Percentiles rank a stretch among this genome's conserved stretches.
These are phyloP conservation scores for Macrostomum lignano DNA, from an alignment of 1,140 invertebrate genomes.

Conservation along the genomic window DNA sequence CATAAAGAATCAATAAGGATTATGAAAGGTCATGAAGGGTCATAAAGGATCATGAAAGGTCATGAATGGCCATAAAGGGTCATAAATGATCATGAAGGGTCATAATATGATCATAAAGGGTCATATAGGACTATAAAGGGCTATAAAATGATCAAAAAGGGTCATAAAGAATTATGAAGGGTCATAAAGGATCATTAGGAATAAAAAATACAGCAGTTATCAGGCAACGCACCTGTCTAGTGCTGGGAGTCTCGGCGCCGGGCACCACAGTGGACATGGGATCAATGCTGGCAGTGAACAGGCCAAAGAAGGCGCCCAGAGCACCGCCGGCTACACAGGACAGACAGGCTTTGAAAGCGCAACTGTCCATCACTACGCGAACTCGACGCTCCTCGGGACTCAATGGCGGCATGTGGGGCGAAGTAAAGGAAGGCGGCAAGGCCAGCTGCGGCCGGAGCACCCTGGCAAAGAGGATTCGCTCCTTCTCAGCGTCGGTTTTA, in stretches of 20 bases:
- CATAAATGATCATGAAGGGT: too few relatives aligned
- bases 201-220: too few relatives aligned
- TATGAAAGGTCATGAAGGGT: too few relatives aligned
- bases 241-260: slow-evolving; percentile 33
- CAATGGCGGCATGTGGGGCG: slow-evolving; percentile 9
- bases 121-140: too few relatives aligned
- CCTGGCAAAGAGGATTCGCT: background rate
- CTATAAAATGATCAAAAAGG: too few relatives aligned
- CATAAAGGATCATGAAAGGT: too few relatives aligned
- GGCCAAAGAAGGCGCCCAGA: slow-evolving; percentile 60
- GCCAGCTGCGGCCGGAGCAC: background rate
- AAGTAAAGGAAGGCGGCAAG: slow-evolving; percentile 3
- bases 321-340: slow-evolving; percentile 71
- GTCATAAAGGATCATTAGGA: too few relatives aligned
- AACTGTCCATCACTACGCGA: slow-evolving; percentile 57
- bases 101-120: too few relatives aligned
- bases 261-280: slow-evolving; percentile 43
- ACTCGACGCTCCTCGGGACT: slow-evolving; percentile 31
- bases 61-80: too few relatives aligned
- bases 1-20: too few relatives aligned
- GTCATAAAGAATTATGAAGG: too few relatives aligned
- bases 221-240: slow-evolving; percentile 34
- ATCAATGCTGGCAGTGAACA: slow-evolving; percentile 78
- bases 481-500: background rate
- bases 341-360: slow-evolving; percentile 55